Base-by-base conservation (phyloP, 1,140 invertebrate genomes). In the Bombus affinis region DNA sequence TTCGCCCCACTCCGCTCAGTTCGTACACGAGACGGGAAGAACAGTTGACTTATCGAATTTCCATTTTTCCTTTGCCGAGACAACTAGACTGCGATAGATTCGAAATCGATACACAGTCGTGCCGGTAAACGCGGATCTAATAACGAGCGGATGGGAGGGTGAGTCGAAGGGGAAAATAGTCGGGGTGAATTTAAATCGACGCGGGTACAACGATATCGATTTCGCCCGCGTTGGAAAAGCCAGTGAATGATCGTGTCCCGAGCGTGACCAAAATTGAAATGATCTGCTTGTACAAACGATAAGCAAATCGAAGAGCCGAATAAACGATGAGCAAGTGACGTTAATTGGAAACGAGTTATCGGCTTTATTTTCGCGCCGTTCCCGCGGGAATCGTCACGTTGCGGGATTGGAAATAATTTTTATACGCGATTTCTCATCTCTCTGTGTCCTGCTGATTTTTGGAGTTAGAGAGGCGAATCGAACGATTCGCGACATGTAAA, bases 321-420 rank as follows among this genome's bases (percentile, higher is more conserved):
- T 77, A 77, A 86, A 83, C 81, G 74, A 53, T n/a, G 42, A 25
- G n/a, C 65, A 47, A 78, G 68, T 44, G 68, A 78, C 85, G 85
- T 86, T 86, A 86, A 86, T 86, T 77, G 81, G 81, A 86, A 83
- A 77, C 85, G 74, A 83, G 85, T 86, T 83, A 83, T 62, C 79
- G 35, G 57, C 65, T 83, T 86, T 83, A 82, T 86, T 78, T 83
- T 73, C 39, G 18, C 42, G 12, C 28, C 28, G 25, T 35, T 57
- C 22, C 44, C 44, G 25, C 22, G 59, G 6, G 47, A 28, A 18
- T 42, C 39, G 15, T 66, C 37, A 10, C 59, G 13, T 5, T 22
- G 47, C 59, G 22, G 18, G 5, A 28, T 59, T 22, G 57, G 32
- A 57, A 74, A 85, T 81, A 37, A 81, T 81, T 85, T 74, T 74